Evolutionary conservation across 2,888 invertebrate species (phyloP).

Genomic region (Xestia xanthographa): DNA sequence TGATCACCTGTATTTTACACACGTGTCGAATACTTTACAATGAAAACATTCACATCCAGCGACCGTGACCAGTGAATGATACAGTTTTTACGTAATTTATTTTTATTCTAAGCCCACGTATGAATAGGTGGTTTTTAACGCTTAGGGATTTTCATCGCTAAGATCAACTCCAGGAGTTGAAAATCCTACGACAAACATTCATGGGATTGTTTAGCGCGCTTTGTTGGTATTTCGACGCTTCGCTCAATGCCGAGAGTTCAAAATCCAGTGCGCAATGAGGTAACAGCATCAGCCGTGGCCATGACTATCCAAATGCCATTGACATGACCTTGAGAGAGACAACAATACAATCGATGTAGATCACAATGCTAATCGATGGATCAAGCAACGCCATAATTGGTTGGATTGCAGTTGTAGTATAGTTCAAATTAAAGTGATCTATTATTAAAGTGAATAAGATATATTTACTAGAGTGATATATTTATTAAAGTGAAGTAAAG

Average conservation of each 20-base stretch:
- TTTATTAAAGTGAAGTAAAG: no score
- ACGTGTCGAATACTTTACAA: constrained; percentile 24
- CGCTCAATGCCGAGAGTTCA: not conserved
- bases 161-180: not conserved
- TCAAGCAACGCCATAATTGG: not conserved
- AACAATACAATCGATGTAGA: constrained; percentile 21
- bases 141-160: not conserved
- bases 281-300: not conserved
- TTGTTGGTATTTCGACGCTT: not conserved
- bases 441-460: no score
- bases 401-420: not conserved
- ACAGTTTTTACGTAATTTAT: constrained; percentile 31
- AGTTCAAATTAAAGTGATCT: not conserved
- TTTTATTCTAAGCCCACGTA: constrained; percentile 4
- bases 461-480: no score
- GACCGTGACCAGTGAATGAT: constrained; percentile 29
- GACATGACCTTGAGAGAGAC: constrained; percentile 26
- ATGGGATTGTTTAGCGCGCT: not conserved
- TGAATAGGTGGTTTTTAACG: not conserved
- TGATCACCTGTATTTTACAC: not conserved
- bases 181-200: not conserved
- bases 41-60: constrained; percentile 13
- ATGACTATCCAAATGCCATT: constrained; percentile 23
- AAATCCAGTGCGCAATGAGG: not conserved
- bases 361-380: constrained; percentile 5